Evolutionary conservation across 2,888 invertebrate species (phyloP).

Genomic region (Cerastis rubricosa): DNA sequence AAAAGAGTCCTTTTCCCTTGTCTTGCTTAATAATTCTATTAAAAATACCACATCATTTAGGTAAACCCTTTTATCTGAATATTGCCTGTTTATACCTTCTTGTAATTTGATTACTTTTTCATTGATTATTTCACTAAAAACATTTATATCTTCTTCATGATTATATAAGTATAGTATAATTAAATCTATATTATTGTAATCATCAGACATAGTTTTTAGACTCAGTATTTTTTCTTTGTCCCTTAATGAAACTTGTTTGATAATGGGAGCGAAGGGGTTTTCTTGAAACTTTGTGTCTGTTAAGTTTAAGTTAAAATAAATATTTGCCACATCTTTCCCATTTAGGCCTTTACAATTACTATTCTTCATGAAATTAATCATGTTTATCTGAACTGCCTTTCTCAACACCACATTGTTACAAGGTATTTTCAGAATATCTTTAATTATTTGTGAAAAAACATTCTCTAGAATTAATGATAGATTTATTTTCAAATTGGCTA

Average conservation of each 20-base stretch:
- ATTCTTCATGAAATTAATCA: constrained; percentile 77
- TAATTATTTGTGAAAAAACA: constrained; percentile 63
- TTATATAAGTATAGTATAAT: constrained; percentile 75
- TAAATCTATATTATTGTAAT: constrained; percentile 74
- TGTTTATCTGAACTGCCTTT: constrained; percentile 78
- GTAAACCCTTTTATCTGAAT: constrained; percentile 78
- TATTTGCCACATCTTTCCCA: constrained; percentile 75
- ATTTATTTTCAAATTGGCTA: constrained; percentile 69
- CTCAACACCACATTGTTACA: constrained; percentile 83
- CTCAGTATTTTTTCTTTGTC: constrained; percentile 68
- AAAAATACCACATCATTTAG: constrained; percentile 77
- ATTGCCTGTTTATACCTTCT: constrained; percentile 77
- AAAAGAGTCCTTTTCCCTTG: constrained; percentile 38
- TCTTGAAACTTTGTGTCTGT: constrained; percentile 64
- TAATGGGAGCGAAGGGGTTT: constrained; percentile 67
- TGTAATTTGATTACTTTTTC: constrained; percentile 73
- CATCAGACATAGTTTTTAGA: constrained; percentile 68
- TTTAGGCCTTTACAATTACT: constrained; percentile 69
- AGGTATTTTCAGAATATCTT: constrained; percentile 78
- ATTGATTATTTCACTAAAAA: constrained; percentile 71
- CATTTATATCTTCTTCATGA: constrained; percentile 69
- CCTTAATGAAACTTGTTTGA: constrained; percentile 64
- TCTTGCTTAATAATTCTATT: constrained; percentile 72
- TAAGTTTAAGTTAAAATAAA: constrained; percentile 72
- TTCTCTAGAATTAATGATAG: constrained; percentile 49